Evolutionary conservation across 2,113 vertebrate genomes (phyloP), one percentile per base, ranked within the genome.

Genomic region (Bufo gargarizans): DNA sequence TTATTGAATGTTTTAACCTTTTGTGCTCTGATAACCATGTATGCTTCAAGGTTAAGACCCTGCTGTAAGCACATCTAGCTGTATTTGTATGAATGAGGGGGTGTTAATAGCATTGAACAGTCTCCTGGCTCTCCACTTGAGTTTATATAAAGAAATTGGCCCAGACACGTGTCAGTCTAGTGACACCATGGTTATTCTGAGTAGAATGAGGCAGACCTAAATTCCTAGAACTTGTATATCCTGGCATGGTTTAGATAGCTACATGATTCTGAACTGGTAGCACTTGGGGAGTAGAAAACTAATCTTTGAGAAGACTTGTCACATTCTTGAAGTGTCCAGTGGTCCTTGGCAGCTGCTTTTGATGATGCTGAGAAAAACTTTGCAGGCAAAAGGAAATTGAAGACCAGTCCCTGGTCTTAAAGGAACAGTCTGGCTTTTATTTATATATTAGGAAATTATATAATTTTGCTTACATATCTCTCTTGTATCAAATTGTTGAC

Each of bases 181-280:
- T 88, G 81, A 84, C 71, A 65, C 47, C 2, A 2, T 16, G 63
- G 58, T 83, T 88, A 83, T 83, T 88, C 84, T 58, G 47, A n/a
- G 55, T n/a, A 63, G 7, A 74, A 74, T 67, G 58, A 84, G 71
- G 58, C 56, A 88, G 69, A 84, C 61, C 50, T 84, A n/a, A 88
- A 88, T 88, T 88, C 80, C 71, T 88, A 65, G 58, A 84, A 84
- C 71, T 77, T 84, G 87, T 67, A 84, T 77, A 84, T 84, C 67
- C 87, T 47, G 47, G 45, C 55, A 77, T 84, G 81, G 67, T 77
- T 77, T 33, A 88, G 87, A 84, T 83, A 77, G 55, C 67, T 63
- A 76, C 59, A 47, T 61, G 77, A 88, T 55, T 82, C 49, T 43
- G 33, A 43, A 47, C 22, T 83, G 55, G 65, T 76, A 88, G 56